Evolutionary conservation across 2,113 vertebrate species (phyloP).

Genomic region (Xiphias gladius): DNA sequence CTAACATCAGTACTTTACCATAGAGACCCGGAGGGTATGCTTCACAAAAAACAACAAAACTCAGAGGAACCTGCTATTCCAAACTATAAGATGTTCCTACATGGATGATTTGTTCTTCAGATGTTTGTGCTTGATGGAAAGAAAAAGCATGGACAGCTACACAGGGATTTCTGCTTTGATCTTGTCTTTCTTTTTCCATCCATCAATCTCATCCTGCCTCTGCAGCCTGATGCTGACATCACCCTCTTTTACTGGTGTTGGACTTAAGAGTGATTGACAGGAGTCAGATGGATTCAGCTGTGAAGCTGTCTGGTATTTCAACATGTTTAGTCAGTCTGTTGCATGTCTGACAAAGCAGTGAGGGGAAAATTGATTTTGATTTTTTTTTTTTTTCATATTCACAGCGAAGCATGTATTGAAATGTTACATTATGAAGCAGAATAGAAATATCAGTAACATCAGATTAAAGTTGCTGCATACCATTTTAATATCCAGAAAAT

Average conservation of each 20-base stretch:
- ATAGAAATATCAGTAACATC: no score
- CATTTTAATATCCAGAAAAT: neutral
- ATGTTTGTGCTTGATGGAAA: constrained; percentile 32
- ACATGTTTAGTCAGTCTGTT: constrained; percentile 30
- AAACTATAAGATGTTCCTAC: constrained; percentile 7
- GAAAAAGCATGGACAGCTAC: constrained; percentile 16
- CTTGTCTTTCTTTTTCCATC: constrained; percentile 26
- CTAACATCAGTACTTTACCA: neutral
- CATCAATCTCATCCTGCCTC: constrained; percentile 24
- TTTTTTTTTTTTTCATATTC: constrained; percentile 29
- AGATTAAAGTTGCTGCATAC: neutral
- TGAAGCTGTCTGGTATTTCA: constrained; percentile 39
- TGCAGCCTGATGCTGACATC: constrained; percentile 23
- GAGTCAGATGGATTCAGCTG: constrained; percentile 36
- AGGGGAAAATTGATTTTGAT: neutral
- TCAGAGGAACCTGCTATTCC: neutral
- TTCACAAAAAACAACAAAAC: constrained; percentile 17
- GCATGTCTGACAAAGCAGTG: constrained; percentile 1
- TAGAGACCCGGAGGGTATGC: constrained; percentile 2
- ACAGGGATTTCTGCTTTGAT: constrained; percentile 39
- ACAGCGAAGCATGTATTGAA: constrained; percentile 11
- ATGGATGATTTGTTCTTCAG: constrained; percentile 32
- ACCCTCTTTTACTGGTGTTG: constrained; percentile 27
- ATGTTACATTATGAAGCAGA: neutral
- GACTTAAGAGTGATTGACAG: constrained; percentile 57